These are phyloP conservation scores for Dufourea novaeangliae DNA, from an alignment of 1,140 invertebrate genomes.

Conservation along the genomic window DNA sequence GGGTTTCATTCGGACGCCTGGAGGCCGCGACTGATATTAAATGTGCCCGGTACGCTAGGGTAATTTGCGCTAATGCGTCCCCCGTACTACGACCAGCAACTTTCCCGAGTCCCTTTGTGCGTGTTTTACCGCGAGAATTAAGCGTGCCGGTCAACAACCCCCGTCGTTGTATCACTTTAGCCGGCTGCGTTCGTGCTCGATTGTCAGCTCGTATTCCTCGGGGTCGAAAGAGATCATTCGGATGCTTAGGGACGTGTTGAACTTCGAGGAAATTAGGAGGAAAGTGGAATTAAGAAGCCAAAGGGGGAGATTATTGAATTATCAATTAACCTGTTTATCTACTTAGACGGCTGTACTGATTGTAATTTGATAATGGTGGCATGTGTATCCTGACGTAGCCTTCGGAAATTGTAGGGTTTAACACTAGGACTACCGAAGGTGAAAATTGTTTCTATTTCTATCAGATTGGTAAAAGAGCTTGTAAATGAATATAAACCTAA, in stretches of 20 bases:
- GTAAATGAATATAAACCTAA: no score
- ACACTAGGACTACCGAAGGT: background rate
- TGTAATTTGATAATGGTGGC: background rate
- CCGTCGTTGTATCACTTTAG: no score
- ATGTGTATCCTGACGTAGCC: background rate
- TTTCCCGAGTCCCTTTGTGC: background rate
- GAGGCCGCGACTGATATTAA: constrained; percentile 14
- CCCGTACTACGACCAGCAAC: background rate
- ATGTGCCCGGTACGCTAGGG: background rate
- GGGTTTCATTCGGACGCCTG: background rate
- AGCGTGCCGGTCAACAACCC: background rate
- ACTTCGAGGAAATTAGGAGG: no score
- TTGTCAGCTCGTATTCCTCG: no score
- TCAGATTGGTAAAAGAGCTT: no score
- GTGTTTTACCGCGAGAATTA: background rate
- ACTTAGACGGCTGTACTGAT: background rate
- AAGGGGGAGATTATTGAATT: background rate
- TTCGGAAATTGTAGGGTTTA: background rate
- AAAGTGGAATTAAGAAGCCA: no score
- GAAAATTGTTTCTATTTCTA: no score
- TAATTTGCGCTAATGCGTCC: constrained; percentile 23
- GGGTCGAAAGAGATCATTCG: no score
- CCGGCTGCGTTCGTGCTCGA: no score
- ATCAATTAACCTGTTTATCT: background rate
- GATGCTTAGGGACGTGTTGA: no score